A percentile compares a stretch with the other conserved stretches of the same genome.
phyloP scores from a whole-genome alignment of 2,797 vertebrate genomes.

The Rhinophrynus dorsalis region DNA sequence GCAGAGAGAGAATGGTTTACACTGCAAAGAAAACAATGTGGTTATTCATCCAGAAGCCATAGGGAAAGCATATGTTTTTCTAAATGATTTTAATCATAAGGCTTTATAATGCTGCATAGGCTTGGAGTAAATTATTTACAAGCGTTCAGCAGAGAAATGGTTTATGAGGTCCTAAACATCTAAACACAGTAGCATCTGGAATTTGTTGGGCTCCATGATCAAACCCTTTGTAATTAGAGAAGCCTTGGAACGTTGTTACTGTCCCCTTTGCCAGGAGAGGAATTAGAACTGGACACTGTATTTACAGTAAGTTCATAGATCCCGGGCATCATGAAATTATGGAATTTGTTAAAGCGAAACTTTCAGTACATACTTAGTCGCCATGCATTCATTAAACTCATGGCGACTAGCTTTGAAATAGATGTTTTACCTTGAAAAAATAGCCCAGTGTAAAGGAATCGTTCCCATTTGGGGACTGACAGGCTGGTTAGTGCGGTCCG shows the following conservation, averaged over 20 bases:
- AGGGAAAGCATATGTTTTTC: neutral
- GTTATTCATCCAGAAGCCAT: neutral
- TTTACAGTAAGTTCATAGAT: too few species aligned
- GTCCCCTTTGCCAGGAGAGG: neutral
- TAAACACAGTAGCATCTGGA: conserved; percentile 3
- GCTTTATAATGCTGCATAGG: neutral
- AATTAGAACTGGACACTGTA: too few species aligned
- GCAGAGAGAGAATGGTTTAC: neutral
- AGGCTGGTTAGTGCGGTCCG: too few species aligned
- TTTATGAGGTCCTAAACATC: neutral
- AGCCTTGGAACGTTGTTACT: neutral
- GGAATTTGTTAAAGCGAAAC: too few species aligned
- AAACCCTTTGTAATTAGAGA: neutral
- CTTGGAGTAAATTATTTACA: neutral
- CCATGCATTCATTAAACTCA: too few species aligned
- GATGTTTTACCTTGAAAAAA: too few species aligned
- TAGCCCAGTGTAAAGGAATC: too few species aligned
- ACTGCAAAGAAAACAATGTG: conserved; percentile 16
- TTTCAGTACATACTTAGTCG: too few species aligned
- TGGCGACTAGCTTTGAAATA: too few species aligned
- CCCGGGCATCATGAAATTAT: too few species aligned
- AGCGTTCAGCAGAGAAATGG: neutral
- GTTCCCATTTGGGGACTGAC: too few species aligned
- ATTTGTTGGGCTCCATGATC: neutral
- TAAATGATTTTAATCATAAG: neutral